phyloP scores from a whole-genome alignment of 2,888 invertebrate genomes.

The Erebia aethiops region DNA sequence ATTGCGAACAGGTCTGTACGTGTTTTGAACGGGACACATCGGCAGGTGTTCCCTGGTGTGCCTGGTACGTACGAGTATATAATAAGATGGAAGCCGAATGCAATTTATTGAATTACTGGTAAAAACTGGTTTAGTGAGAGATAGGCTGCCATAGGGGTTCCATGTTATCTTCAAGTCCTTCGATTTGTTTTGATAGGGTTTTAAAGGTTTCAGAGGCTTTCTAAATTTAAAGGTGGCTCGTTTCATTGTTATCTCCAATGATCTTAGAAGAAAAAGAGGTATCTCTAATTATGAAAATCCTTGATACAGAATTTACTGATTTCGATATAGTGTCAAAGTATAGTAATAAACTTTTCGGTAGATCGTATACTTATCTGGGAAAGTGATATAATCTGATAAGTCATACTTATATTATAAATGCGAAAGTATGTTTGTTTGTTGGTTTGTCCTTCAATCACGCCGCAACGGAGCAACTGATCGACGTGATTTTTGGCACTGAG shows the following conservation, averaged over 20 bases:
- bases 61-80: constrained; percentile 25
- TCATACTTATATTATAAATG: no score
- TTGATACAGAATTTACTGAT: neutral
- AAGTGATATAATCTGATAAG: no score
- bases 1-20: constrained; percentile 22
- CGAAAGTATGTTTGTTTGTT: no score
- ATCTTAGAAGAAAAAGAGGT: no score
- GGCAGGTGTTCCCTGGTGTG: constrained; percentile 37
- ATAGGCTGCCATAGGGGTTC: neutral
- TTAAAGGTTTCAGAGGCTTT: neutral
- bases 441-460: no score
- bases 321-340: neutral
- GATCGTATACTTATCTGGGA: no score
- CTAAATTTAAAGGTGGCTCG: neutral
- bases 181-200: neutral
- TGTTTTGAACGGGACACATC: constrained; percentile 29
- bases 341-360: neutral
- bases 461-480: no score
- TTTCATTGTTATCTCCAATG: neutral
- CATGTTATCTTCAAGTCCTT: neutral
- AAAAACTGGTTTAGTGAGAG: constrained; percentile 12
- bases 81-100: constrained; percentile 38
- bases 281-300: no score
- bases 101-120: constrained; percentile 23
- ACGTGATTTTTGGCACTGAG: no score